Conservation (phyloP, 2,888 invertebrate genomes). For the Polyommatus iphigenia region DNA sequence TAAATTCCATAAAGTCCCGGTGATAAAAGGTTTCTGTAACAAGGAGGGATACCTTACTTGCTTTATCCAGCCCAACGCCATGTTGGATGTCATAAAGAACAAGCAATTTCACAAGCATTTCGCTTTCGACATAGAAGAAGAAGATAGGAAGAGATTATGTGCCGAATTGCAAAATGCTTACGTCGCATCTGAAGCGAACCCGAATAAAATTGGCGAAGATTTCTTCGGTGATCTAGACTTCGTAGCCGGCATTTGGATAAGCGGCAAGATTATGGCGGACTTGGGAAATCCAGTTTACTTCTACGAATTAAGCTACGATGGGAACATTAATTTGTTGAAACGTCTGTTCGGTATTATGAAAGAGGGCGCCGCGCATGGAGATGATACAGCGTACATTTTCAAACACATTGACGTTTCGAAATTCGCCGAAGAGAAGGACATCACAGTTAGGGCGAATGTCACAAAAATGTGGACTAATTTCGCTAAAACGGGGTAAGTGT, state of each 20-base stretch:
- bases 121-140: slow-evolving; percentile 44
- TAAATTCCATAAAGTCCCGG: slow-evolving; percentile 61
- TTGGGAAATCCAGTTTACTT: slow-evolving; percentile 48
- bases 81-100: slow-evolving; percentile 45
- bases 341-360: slow-evolving; percentile 43
- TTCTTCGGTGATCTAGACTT: slow-evolving; percentile 57
- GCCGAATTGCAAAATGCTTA: slow-evolving; percentile 43
- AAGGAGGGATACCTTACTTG: slow-evolving; percentile 65
- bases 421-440: slow-evolving; percentile 41
- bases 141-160: slow-evolving; percentile 42
- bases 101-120: slow-evolving; percentile 48
- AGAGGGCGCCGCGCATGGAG: slow-evolving; percentile 54
- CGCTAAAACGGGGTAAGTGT: slow-evolving; percentile 56
- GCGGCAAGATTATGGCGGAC: slow-evolving; percentile 44
- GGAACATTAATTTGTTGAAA: slow-evolving; percentile 49
- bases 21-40: slow-evolving; percentile 71
- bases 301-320: slow-evolving; percentile 55
- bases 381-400: slow-evolving; percentile 44
- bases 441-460: slow-evolving; percentile 44
- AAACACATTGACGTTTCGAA: slow-evolving; percentile 36
- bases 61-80: slow-evolving; percentile 44
- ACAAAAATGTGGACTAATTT: slow-evolving; percentile 57
- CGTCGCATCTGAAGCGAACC: slow-evolving; percentile 39
- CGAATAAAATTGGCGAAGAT: slow-evolving; percentile 48
- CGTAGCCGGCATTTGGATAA: slow-evolving; percentile 49